A percentile compares a stretch with the other conserved stretches of the same genome.
Conservation (phyloP, 2,797 vertebrate species). For the Buceros bicornis region DNA sequence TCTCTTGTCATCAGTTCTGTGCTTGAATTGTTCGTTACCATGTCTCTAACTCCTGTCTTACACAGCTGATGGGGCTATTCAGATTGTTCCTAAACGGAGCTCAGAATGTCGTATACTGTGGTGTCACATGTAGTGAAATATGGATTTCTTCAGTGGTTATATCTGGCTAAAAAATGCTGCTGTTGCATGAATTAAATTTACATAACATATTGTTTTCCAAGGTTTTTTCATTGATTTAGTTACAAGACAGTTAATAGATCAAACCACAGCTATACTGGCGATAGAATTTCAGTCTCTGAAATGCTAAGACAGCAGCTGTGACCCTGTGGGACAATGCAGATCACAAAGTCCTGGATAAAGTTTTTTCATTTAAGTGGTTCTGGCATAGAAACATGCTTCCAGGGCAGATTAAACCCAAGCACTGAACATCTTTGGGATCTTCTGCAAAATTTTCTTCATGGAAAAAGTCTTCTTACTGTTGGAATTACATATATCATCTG, state of each 20-base stretch:
- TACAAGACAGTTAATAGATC: slow-evolving; percentile 21
- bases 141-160: neutral
- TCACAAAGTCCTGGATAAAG: neutral
- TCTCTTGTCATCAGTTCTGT: slow-evolving; percentile 19
- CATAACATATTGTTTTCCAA: slow-evolving; percentile 2
- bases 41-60: neutral
- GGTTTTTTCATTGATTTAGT: slow-evolving; percentile 25
- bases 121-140: neutral
- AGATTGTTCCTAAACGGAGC: neutral
- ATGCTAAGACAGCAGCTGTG: neutral
- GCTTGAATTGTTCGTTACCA: neutral
- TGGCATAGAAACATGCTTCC: neutral
- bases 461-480: neutral
- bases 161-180: neutral
- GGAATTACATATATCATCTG: neutral
- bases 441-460: neutral
- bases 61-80: neutral
- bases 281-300: slow-evolving; percentile 15
- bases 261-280: slow-evolving; percentile 6
- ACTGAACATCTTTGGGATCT: neutral
- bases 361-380: neutral
- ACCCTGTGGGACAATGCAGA: neutral
- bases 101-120: neutral
- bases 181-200: slow-evolving; percentile 24
- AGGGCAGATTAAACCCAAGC: slow-evolving; percentile 27